Percentiles rank a stretch among this genome's conserved stretches.
Conservation (phyloP, 2,797 vertebrate species). For the Trachops cirrhosus region DNA sequence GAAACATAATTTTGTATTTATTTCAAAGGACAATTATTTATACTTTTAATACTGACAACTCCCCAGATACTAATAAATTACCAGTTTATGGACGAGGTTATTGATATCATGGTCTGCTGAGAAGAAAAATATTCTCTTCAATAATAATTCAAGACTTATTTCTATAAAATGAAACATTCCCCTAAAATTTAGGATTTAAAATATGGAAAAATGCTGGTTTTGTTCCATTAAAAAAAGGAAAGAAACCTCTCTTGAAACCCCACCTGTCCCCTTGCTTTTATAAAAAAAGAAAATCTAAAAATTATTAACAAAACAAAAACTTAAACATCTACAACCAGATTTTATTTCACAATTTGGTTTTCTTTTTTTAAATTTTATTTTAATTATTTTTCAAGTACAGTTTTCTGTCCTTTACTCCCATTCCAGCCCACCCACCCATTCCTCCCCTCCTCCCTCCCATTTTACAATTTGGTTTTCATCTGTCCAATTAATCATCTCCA, state of each 20-base stretch:
- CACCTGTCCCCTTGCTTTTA: neutral
- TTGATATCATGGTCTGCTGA: neutral
- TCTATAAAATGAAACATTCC: neutral
- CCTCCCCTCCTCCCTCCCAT: too few relatives aligned
- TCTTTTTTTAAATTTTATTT: too few relatives aligned
- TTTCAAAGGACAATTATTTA: neutral
- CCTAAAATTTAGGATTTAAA: neutral
- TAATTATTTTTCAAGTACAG: too few relatives aligned
- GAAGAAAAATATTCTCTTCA: neutral
- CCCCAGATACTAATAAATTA: neutral
- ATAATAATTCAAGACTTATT: neutral
- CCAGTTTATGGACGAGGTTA: neutral
- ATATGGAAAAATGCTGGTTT: neutral
- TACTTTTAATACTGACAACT: neutral
- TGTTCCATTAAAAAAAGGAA: neutral
- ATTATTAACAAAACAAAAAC: conserved; percentile 10
- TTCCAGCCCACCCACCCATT: too few relatives aligned
- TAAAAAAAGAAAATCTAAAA: neutral
- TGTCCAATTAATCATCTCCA: neutral
- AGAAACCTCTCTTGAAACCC: neutral
- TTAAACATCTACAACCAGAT: neutral
- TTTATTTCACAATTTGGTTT: neutral
- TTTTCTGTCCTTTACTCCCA: too few relatives aligned
- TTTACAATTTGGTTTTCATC: neutral
- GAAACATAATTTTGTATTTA: neutral